These are phyloP conservation scores for Mormyrus iriodes DNA, from an alignment of 2,113 vertebrate genomes.

Conservation along the genomic window DNA sequence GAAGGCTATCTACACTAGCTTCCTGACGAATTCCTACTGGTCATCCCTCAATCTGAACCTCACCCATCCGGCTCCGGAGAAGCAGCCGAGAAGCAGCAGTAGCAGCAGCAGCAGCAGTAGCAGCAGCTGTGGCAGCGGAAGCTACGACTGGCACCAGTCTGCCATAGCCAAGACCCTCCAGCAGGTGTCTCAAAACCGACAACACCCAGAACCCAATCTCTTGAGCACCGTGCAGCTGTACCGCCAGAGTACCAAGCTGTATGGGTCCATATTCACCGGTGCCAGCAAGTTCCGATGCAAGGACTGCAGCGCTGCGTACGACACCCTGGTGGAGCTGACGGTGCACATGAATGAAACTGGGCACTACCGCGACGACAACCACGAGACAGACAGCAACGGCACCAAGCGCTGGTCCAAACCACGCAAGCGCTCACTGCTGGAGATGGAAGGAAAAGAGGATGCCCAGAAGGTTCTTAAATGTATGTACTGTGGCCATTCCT, in stretches of 20 bases:
- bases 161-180: slow-evolving; percentile 92
- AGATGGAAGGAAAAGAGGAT: slow-evolving; percentile 97
- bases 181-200: slow-evolving; percentile 76
- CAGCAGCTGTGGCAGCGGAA: slow-evolving; percentile 70
- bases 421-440: slow-evolving; percentile 92
- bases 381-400: slow-evolving; percentile 79
- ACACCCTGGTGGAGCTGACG: slow-evolving; percentile 92
- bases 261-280: slow-evolving; percentile 93
- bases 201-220: slow-evolving; percentile 80
- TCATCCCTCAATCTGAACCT: slow-evolving; percentile 83
- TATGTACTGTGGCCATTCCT: slow-evolving; percentile 98
- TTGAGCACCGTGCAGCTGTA: slow-evolving; percentile 96
- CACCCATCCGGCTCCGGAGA: slow-evolving; percentile 68
- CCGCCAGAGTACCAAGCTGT: slow-evolving; percentile 91
- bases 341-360: slow-evolving; percentile 98
- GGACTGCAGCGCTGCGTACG: slow-evolving; percentile 94
- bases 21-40: slow-evolving; percentile 93
- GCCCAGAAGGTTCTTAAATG: slow-evolving; percentile 96
- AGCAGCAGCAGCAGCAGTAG: slow-evolving; percentile 83
- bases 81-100: slow-evolving; percentile 69
- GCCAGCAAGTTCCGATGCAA: slow-evolving; percentile 98
- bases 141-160: slow-evolving; percentile 97
- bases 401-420: slow-evolving; percentile 97
- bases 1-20: slow-evolving; percentile 96
- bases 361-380: slow-evolving; percentile 97